These are phyloP conservation scores for Smutsia temminckii DNA, from an alignment of 2,797 vertebrate species.

Conservation along the genomic window DNA sequence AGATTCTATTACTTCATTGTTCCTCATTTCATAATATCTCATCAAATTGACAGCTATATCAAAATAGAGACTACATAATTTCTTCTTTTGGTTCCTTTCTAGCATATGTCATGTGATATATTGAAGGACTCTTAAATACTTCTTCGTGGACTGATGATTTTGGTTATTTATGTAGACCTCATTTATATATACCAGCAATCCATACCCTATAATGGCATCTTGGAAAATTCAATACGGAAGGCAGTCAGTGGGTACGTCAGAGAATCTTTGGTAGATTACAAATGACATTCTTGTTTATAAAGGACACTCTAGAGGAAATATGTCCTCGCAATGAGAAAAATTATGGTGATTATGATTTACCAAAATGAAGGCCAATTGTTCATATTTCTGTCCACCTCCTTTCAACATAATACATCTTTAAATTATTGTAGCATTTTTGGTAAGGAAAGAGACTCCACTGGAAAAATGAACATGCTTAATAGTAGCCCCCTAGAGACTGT, in stretches of 20 bases:
- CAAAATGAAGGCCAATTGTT: not conserved
- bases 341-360: not conserved
- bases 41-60: not conserved
- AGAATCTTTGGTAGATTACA: not conserved
- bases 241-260: not conserved
- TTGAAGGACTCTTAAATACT: not conserved
- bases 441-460: not conserved
- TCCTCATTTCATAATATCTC: not conserved
- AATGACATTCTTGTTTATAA: conserved; percentile 13
- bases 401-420: not conserved
- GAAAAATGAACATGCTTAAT: not conserved
- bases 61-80: not conserved
- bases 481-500: not conserved
- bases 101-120: not conserved
- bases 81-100: not conserved
- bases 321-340: not conserved
- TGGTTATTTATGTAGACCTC: not conserved
- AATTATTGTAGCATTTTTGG: not conserved
- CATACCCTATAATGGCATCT: not conserved
- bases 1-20: not conserved
- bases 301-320: not conserved
- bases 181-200: not conserved
- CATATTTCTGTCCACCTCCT: not conserved
- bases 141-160: conserved; percentile 7
- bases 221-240: not conserved